These are phyloP conservation scores for Turritopsis rubra DNA, from an alignment of 30 jellyfish, hydroid and myxozoan genomes.

Conservation along the genomic window DNA sequence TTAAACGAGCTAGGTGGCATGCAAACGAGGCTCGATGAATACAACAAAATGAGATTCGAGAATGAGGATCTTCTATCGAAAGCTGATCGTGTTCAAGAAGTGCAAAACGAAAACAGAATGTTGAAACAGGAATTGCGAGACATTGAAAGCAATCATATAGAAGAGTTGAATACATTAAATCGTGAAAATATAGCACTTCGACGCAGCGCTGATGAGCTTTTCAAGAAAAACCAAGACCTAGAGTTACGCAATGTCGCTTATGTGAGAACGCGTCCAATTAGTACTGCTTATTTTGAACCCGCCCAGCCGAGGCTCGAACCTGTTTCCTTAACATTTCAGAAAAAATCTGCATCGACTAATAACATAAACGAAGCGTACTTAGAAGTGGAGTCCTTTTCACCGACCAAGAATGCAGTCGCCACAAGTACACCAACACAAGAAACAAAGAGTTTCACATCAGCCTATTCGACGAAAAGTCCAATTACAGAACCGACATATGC, in stretches of 20 bases:
- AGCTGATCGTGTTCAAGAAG: slow-evolving; percentile 14
- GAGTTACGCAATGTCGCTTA: slow-evolving; percentile 22
- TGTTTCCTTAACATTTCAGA: background rate
- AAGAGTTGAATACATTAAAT: slow-evolving; percentile 1
- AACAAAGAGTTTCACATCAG: background rate
- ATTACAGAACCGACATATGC: background rate
- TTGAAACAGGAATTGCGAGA: slow-evolving; percentile 30
- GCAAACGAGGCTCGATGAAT: slow-evolving; percentile 16
- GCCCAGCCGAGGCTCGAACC: slow-evolving; percentile 4
- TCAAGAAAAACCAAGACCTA: slow-evolving; percentile 31
- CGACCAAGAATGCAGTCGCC: slow-evolving; percentile 22
- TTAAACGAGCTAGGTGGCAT: slow-evolving; percentile 17
- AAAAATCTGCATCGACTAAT: slow-evolving; percentile 24
- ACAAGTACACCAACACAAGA: slow-evolving; percentile 33
- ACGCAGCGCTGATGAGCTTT: slow-evolving; percentile 25
- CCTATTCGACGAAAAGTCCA: background rate
- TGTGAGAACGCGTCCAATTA: slow-evolving; percentile 15
- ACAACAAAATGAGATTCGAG: slow-evolving; percentile 8
- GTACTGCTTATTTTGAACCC: slow-evolving; percentile 4
- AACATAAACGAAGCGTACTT: slow-evolving; percentile 14
- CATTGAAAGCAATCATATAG: slow-evolving; percentile 9
- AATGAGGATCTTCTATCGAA: slow-evolving; percentile 19
- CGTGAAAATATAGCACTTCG: slow-evolving; percentile 28
- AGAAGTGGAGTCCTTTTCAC: slow-evolving; percentile 15
- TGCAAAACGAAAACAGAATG: slow-evolving; percentile 30